phyloP scores from a whole-genome alignment of 2,113 vertebrate genomes.

The Aythya baeri region DNA sequence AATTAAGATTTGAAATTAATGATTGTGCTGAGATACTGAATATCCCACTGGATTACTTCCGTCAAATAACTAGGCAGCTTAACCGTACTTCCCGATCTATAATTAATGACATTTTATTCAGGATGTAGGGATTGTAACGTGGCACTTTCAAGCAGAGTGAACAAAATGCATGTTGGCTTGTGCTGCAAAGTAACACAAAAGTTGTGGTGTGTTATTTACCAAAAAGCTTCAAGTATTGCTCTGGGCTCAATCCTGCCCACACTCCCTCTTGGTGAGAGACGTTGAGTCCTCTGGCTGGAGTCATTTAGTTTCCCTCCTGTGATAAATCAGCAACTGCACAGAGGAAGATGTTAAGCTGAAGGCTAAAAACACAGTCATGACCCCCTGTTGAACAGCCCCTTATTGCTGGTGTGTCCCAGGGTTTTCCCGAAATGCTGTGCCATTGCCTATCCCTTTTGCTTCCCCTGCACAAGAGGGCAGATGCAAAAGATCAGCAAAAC shows the following conservation, averaged over 20 bases:
- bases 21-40: neutral
- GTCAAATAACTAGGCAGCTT: neutral
- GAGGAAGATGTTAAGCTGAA: neutral
- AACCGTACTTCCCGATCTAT: neutral
- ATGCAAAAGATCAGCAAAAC: neutral
- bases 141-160: neutral
- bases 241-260: neutral
- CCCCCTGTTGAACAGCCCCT: no score
- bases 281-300: neutral
- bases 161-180: neutral
- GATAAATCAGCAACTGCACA: neutral
- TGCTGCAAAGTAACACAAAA: neutral
- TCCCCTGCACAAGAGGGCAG: neutral
- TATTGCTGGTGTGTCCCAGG: neutral
- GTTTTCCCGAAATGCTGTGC: neutral
- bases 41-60: neutral
- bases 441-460: neutral
- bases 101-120: conserved; percentile 6
- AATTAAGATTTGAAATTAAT: conserved; percentile 36
- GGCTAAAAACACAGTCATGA: no score
- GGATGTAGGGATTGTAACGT: neutral
- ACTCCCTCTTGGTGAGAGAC: neutral
- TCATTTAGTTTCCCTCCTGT: neutral
- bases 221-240: neutral
- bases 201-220: neutral